Evolutionary conservation across 2,888 invertebrate species (phyloP), one percentile per base, ranked within the genome.

Genomic region (Netelia fuscicornis): DNA sequence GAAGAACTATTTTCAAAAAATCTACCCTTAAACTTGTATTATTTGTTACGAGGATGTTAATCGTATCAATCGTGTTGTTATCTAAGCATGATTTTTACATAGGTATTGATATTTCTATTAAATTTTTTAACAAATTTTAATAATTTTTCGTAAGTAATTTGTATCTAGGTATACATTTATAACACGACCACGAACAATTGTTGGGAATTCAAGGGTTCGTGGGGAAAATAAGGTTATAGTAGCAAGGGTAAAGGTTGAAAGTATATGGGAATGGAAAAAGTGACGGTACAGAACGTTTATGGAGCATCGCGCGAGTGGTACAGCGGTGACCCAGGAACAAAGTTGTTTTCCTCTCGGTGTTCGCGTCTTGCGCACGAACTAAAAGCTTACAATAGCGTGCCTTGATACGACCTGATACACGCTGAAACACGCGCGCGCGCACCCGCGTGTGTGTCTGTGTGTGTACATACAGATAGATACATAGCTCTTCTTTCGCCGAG

Each of bases 271-370:
- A 25, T 42, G 23, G 56, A 20, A 30, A 42, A 76, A 76, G 44
- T 60, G 48, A 64, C 54, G 25, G 56, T 68, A 78, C 48, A 54
- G 23, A 78, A 82, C 70, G 68, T 78, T 82, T 82, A 82, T 62
- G 82, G 37, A 70, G 82, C 17, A 71, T 68, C 48, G 67, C 56
- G 10, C 64, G 54, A 75, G 71, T 62, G 62, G 64, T 23, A 52
- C 74, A 44, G 52, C 52, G 64, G 52, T 75, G 64, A 75, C 52
- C 52, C 54, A 20, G 30, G 52, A 44, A 54, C 54, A 23, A 64
- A 64, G 64, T 64, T 75, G 64, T 54, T 75, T 54, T 13, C 54
- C n/a, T 48, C 64, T 30, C 52, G 20, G 20, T 52, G 54, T 60
- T 64, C 54, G 37, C 64, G 30, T 64, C 52, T 11, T 37, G 48